These are phyloP conservation scores for Microvelia longipes DNA, from an alignment of 1,140 invertebrate genomes.

Conservation along the genomic window DNA sequence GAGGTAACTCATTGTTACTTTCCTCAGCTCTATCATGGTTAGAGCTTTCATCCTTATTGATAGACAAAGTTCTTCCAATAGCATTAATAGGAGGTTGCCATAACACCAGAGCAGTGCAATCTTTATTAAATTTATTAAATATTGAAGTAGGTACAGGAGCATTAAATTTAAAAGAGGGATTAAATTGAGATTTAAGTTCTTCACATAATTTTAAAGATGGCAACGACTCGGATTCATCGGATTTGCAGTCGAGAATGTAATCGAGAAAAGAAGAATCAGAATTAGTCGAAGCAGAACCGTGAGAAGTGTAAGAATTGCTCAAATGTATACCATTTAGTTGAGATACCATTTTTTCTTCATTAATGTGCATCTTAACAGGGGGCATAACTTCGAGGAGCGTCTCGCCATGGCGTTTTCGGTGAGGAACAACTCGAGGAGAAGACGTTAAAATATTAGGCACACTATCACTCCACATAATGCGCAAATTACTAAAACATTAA, in stretches of 20 bases:
- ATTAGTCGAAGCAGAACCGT: constrained; percentile 3
- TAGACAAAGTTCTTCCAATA: constrained; percentile 5
- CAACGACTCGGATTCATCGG: neutral
- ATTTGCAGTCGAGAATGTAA: neutral
- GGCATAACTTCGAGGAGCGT: constrained; percentile 1
- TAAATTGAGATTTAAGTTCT: constrained; percentile 5
- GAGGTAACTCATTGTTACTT: constrained; percentile 20
- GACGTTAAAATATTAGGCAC: neutral
- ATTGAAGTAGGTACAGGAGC: constrained; percentile 4
- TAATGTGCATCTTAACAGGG: constrained; percentile 15
- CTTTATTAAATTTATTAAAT: constrained; percentile 6
- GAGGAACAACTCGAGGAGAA: neutral
- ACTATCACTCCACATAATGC: neutral
- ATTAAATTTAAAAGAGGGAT: neutral
- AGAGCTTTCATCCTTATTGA: constrained; percentile 8
- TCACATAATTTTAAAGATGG: constrained; percentile 9
- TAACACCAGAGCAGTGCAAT: constrained; percentile 8
- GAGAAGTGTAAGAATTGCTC: constrained; percentile 11
- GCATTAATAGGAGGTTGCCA: constrained; percentile 11
- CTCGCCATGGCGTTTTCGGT: constrained; percentile 7
- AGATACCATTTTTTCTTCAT: constrained; percentile 16
- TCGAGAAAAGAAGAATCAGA: neutral
- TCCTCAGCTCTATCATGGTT: constrained; percentile 7
- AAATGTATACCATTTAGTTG: constrained; percentile 16
- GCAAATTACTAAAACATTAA: no score